phyloP scores from a whole-genome alignment of 1,140 invertebrate species.

The Caenorhabditis brenneri region DNA sequence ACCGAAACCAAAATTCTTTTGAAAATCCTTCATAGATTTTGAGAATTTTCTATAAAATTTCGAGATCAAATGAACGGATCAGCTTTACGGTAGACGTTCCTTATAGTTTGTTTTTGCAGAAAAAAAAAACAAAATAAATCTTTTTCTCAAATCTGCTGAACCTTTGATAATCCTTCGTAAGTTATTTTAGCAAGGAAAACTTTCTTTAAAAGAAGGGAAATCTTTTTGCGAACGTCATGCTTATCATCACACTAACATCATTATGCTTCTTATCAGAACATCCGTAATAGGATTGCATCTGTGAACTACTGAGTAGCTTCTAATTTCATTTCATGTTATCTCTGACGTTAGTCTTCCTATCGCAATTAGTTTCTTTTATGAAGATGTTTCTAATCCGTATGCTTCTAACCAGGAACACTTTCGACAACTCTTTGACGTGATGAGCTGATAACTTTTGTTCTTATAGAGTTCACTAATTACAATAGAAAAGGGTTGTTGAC shows the following conservation, averaged over 20 bases:
- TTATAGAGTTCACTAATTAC: background rate
- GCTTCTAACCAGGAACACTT: background rate
- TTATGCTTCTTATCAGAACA: background rate
- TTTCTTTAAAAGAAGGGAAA: background rate
- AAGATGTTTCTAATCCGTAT: background rate
- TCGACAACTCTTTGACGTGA: too few relatives aligned
- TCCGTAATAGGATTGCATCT: conserved; percentile 27
- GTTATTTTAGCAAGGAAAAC: background rate
- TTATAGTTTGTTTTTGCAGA: background rate
- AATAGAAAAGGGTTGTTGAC: background rate
- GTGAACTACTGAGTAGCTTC: background rate
- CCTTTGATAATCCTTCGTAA: background rate
- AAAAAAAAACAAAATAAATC: background rate
- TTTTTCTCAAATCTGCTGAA: background rate
- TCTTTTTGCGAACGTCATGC: background rate
- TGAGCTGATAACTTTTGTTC: background rate
- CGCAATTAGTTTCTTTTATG: background rate
- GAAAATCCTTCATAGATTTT: too few relatives aligned
- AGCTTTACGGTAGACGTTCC: too few relatives aligned
- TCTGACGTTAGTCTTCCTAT: background rate
- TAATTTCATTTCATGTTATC: background rate
- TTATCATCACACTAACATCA: background rate
- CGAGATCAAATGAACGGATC: too few relatives aligned
- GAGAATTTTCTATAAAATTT: too few relatives aligned
- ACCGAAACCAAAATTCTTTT: too few relatives aligned